Base-by-base conservation (phyloP, 2,797 vertebrate genomes). In the Gastrophryne carolinensis region DNA sequence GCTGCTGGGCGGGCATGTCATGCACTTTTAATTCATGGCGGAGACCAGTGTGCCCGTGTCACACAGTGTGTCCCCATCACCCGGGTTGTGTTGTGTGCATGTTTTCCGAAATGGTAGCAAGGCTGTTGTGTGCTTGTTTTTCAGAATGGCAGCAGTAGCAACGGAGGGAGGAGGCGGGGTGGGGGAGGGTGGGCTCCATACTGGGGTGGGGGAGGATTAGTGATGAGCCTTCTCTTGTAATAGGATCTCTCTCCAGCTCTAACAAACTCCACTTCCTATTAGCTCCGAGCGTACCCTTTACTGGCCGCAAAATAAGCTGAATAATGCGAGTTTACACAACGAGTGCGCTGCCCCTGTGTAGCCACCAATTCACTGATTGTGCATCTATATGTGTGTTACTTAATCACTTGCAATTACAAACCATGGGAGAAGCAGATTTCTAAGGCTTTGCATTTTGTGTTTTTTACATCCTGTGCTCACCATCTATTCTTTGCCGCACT, bases 141-240 rank as follows among this genome's bases (percentile, higher is more conserved):
- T n/a, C 24, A 12, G n/a, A 37, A 50, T 57, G 52, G 29, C 71
- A 64, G 71, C 27, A 34, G 62, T 60, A 64, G 71, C 27, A 34
- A 54, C 8, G 75, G 32, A 10, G 47, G 26, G 60, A 26, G 35
- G 50, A 24, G 35, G 50, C 3, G 30, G 13, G 32, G 39, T 26
- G 69, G 39, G 75, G 54, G 19, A 30, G 52, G 60, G 34, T 52
- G 61, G 49, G 50, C 24, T 26, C 17, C 26, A 35, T 23, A 10
- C 37, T 47, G 68, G 32, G 56, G 39, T 44, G 68, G 47, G 44
- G 69, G 70, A 54, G 41, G 72, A 64, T 58, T 49, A 72, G 52
- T 32, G 50, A 53, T 41, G 49, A 47, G 57, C 21, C 30, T 49
- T 24, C 19, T 57, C 57, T 41, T 61, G 58, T 35, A 34, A 60